Conservation (phyloP, 2,888 invertebrate species). For the Imbricaverruca yamaguchii region DNA sequence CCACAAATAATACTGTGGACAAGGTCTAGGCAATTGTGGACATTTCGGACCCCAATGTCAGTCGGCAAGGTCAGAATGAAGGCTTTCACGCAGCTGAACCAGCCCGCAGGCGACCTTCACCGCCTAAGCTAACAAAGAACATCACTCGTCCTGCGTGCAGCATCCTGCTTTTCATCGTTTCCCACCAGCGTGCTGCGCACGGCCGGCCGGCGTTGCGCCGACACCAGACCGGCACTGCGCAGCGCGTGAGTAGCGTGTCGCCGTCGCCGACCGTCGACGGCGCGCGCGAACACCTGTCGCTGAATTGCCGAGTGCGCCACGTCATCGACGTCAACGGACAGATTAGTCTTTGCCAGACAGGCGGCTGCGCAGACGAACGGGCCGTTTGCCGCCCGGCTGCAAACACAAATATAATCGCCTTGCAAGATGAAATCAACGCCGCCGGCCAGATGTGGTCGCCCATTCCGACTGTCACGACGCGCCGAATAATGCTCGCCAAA, state of each 20-base stretch:
- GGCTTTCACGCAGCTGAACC: no score
- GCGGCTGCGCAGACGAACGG: neutral
- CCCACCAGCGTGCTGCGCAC: neutral
- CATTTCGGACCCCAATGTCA: no score
- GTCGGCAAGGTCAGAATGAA: no score
- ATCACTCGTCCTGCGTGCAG: no score
- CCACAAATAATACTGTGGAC: no score
- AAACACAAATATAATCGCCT: constrained; percentile 14
- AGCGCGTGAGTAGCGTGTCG: no score
- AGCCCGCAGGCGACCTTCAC: no score
- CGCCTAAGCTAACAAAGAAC: no score
- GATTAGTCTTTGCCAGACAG: neutral
- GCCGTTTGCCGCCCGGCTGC: neutral
- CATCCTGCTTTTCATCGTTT: no score
- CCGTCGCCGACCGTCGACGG: no score
- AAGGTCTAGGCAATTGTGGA: no score
- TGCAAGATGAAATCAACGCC: constrained; percentile 19
- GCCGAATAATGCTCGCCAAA: constrained; percentile 10
- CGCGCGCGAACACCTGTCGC: neutral
- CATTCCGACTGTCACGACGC: constrained; percentile 2
- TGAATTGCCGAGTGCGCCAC: neutral
- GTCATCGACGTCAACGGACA: neutral
- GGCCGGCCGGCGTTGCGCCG: neutral
- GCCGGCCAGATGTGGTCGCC: neutral
- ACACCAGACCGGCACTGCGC: no score